Percentiles rank a stretch among this genome's conserved stretches.
Conservation (phyloP, 2,888 invertebrate genomes). For the Phortica magna region DNA sequence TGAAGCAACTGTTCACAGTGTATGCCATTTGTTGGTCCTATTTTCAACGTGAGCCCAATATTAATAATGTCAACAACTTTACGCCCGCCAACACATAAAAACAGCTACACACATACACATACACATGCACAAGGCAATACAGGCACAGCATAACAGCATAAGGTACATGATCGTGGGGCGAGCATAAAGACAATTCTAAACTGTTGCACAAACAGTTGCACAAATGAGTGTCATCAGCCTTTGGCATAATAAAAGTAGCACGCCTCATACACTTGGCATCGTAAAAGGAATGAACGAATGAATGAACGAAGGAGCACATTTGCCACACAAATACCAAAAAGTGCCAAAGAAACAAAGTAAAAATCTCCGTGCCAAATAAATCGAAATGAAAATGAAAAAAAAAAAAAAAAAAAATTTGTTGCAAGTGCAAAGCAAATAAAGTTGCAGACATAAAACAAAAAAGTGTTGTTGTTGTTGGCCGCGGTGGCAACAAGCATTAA, state of each 20-base stretch:
- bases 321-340: not conserved
- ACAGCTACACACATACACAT: constrained; percentile 34
- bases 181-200: not conserved
- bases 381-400: not conserved
- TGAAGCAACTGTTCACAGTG: not conserved
- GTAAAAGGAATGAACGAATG: not conserved
- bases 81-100: constrained; percentile 21
- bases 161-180: not conserved
- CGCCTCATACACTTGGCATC: constrained; percentile 3
- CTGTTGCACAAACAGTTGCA: constrained; percentile 17
- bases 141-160: too few relatives aligned
- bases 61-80: constrained; percentile 17
- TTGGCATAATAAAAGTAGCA: constrained; percentile 14
- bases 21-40: not conserved
- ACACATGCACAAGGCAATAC: constrained; percentile 16
- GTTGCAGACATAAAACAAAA: constrained; percentile 25
- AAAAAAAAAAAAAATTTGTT: constrained; percentile 8
- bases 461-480: not conserved
- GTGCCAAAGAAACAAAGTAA: not conserved
- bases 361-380: not conserved
- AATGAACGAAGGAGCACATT: not conserved
- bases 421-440: constrained; percentile 31
- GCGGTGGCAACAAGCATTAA: not conserved
- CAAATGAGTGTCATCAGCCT: constrained; percentile 13
- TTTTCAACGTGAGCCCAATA: constrained; percentile 2